These are phyloP conservation scores for Papilio xuthus DNA, from an alignment of 1,140 invertebrate species.

Conservation along the genomic window DNA sequence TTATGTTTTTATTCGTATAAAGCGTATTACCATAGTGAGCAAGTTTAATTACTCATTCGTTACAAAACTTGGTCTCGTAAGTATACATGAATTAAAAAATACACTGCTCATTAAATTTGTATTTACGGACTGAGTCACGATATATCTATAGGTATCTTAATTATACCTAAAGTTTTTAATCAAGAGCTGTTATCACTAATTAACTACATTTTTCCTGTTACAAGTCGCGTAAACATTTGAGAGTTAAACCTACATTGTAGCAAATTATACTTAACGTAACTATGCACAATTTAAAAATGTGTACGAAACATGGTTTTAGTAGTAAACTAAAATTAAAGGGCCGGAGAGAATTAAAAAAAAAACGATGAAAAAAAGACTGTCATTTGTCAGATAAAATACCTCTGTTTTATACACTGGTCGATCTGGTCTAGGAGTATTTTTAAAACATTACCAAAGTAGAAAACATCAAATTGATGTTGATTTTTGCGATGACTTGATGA, in stretches of 20 bases:
- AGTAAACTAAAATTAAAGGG: background rate
- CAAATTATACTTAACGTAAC: background rate
- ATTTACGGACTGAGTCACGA: background rate
- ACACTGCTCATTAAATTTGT: constrained; percentile 21
- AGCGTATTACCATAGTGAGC: background rate
- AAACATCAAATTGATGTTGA: no score
- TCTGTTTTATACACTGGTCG: no score
- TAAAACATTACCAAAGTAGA: no score
- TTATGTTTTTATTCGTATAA: background rate
- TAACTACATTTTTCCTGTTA: constrained; percentile 26
- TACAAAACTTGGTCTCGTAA: constrained; percentile 16
- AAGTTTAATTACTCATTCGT: background rate
- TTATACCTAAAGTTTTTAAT: constrained; percentile 30
- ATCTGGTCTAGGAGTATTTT: no score
- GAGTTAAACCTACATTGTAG: background rate
- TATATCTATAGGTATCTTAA: constrained; percentile 28
- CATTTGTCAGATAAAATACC: no score
- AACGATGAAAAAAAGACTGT: no score
- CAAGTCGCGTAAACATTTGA: background rate
- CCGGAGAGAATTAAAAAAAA: no score
- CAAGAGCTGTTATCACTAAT: constrained; percentile 7
- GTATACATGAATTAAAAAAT: background rate
- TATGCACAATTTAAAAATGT: background rate
- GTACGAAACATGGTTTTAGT: background rate
- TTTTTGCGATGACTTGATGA: no score